Conservation (phyloP, 2,797 vertebrate genomes). For the Delichon dasypus region DNA sequence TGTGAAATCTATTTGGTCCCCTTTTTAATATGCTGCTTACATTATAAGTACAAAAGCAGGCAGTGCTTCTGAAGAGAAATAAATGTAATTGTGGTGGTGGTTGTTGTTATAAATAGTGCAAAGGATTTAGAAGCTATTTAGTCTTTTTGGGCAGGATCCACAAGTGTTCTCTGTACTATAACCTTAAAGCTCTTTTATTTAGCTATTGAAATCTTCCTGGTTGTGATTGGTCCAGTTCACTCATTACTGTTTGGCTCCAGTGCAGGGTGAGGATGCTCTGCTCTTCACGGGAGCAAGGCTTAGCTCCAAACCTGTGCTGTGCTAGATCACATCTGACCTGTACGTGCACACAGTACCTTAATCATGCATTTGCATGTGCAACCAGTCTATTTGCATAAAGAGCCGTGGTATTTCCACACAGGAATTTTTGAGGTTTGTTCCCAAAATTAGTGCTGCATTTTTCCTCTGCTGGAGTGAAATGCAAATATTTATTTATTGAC, state of each 20-base stretch:
- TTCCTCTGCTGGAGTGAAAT: slow-evolving; percentile 46
- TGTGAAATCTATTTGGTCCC: slow-evolving; percentile 59
- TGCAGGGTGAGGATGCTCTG: not conserved
- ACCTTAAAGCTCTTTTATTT: not conserved
- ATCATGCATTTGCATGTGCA: not conserved
- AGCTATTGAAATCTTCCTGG: not conserved
- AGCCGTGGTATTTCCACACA: slow-evolving; percentile 10
- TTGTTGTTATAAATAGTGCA: slow-evolving; percentile 58
- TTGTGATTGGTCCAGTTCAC: not conserved
- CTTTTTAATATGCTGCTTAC: slow-evolving; percentile 35
- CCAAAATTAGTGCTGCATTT: slow-evolving; percentile 55
- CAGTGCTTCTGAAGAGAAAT: slow-evolving; percentile 39
- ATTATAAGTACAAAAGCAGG: slow-evolving; percentile 61
- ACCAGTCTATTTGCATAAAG: not conserved
- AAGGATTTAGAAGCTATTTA: slow-evolving; percentile 29
- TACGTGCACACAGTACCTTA: not conserved
- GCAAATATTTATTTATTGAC: slow-evolving; percentile 68
- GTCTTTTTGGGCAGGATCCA: not conserved
- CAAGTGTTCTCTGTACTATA: not conserved
- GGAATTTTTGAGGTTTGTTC: slow-evolving; percentile 56
- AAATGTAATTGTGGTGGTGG: slow-evolving; percentile 31
- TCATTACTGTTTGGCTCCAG: not conserved
- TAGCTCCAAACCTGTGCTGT: not conserved
- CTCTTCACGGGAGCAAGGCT: not conserved
- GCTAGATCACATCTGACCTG: not conserved